Evolutionary conservation across 2,113 vertebrate species (phyloP).

Genomic region (Gymnocephalus cernua): DNA sequence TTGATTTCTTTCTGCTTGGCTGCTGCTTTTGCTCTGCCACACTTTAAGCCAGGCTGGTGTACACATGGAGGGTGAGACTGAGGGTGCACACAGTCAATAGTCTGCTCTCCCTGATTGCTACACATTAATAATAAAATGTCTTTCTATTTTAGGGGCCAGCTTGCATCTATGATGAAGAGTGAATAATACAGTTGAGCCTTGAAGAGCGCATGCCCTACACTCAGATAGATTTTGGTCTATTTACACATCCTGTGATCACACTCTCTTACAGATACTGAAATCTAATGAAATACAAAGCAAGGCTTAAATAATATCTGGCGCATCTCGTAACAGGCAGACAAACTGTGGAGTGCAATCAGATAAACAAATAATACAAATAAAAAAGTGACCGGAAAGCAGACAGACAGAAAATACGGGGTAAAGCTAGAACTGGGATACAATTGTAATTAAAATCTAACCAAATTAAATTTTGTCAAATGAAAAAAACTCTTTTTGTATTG

Average conservation of each 20-base stretch:
- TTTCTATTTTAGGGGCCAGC: conserved; percentile 45
- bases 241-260: conserved; percentile 23
- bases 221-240: conserved; percentile 16
- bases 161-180: conserved; percentile 41
- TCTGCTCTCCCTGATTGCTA: conserved; percentile 31
- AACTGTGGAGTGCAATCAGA: not conserved
- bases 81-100: conserved; percentile 32
- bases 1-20: conserved; percentile 7
- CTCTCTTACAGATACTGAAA: not conserved
- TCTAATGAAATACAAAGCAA: not conserved
- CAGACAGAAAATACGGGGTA: not conserved
- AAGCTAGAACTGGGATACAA: not conserved
- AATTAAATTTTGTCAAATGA: no score
- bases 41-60: not conserved
- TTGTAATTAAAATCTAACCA: no score
- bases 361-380: conserved; percentile 13
- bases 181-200: conserved; percentile 42
- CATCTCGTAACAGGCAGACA: not conserved
- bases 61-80: not conserved
- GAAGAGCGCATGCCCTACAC: not conserved
- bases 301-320: not conserved
- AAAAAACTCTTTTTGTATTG: no score
- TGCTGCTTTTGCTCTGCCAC: not conserved
- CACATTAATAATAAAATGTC: conserved; percentile 64
- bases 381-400: not conserved